phyloP scores from a whole-genome alignment of 2,888 invertebrate species.

The Rhopalosiphum nymphaeae region DNA sequence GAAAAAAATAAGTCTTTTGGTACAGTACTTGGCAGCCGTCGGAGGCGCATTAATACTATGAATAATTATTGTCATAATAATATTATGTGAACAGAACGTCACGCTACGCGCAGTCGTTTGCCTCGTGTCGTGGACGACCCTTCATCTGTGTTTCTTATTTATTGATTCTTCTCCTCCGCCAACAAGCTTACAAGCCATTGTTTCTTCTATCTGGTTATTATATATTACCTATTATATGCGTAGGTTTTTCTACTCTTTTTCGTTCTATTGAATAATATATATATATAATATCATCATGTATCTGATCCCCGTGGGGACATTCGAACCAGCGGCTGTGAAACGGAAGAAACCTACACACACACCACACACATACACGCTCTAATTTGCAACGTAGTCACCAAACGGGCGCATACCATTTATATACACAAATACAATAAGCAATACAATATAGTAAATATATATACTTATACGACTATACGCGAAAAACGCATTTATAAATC shows the following conservation, averaged over 20 bases:
- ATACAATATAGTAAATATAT: neutral
- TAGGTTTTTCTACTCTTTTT: neutral
- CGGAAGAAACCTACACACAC: slow-evolving; percentile 37
- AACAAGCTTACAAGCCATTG: slow-evolving; percentile 3
- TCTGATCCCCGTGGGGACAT: slow-evolving; percentile 24
- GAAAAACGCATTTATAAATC: slow-evolving; percentile 28
- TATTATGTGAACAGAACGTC: neutral
- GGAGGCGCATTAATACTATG: neutral
- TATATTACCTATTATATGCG: neutral
- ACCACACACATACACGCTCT: neutral
- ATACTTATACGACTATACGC: neutral
- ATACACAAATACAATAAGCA: neutral
- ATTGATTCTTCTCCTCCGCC: neutral
- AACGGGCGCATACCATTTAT: neutral
- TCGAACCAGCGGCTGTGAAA: neutral
- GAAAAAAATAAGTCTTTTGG: slow-evolving; percentile 5
- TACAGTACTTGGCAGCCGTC: neutral
- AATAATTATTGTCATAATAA: neutral
- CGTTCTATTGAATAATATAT: slow-evolving; percentile 22
- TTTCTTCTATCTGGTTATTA: slow-evolving; percentile 14
- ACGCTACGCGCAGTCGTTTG: neutral
- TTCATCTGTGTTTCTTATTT: neutral
- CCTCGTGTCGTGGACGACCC: neutral
- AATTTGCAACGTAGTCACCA: neutral
- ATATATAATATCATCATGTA: slow-evolving; percentile 18